Conservation (phyloP, 1,140 invertebrate species). For the Neodiprion lecontei region DNA sequence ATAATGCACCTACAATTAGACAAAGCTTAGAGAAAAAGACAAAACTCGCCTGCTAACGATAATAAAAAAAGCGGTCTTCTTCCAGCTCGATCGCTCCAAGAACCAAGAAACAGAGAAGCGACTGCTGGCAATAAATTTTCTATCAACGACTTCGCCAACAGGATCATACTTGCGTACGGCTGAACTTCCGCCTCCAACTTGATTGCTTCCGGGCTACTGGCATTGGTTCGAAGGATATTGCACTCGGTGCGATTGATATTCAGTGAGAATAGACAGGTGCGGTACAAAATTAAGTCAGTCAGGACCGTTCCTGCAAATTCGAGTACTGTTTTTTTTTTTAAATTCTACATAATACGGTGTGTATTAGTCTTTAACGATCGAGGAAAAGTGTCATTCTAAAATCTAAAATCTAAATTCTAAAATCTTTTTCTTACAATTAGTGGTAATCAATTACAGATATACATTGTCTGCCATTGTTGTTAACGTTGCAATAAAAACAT, state of each 20-base stretch:
- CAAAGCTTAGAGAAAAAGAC: too few species aligned
- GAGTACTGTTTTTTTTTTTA: too few species aligned
- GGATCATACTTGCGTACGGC: conserved; percentile 66
- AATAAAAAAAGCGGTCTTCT: conserved; percentile 71
- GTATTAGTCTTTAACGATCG: too few species aligned
- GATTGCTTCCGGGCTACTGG: conserved; percentile 58
- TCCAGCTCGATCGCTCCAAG: conserved; percentile 77
- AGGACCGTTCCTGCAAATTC: conserved; percentile 59
- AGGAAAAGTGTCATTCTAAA: too few species aligned
- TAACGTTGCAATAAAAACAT: too few species aligned
- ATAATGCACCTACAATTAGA: too few species aligned
- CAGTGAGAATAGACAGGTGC: conserved; percentile 61
- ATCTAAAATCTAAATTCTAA: too few species aligned
- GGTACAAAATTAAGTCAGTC: conserved; percentile 63
- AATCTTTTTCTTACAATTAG: too few species aligned
- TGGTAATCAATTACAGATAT: too few species aligned
- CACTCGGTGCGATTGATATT: conserved; percentile 62
- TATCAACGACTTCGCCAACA: conserved; percentile 65
- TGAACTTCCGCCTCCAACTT: conserved; percentile 68
- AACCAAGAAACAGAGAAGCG: conserved; percentile 71
- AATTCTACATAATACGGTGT: too few species aligned
- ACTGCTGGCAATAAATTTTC: conserved; percentile 69
- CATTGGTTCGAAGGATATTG: conserved; percentile 58
- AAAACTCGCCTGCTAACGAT: conserved; percentile 60
- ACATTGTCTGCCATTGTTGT: too few species aligned